Conservation (phyloP, 2,113 vertebrate genomes). For the Pongo abelii region DNA sequence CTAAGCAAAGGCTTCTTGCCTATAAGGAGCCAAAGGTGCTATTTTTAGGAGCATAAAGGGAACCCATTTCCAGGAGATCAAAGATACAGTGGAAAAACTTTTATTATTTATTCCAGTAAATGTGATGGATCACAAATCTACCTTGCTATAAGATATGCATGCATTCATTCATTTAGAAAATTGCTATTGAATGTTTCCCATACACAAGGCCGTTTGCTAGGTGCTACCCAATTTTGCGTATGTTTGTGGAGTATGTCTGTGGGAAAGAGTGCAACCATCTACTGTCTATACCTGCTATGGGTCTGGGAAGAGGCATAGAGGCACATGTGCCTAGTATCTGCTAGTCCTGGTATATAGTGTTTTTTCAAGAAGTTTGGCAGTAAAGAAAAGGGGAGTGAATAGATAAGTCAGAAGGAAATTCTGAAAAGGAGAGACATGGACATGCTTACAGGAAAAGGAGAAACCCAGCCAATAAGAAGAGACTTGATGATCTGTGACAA, state of each 20-base stretch:
- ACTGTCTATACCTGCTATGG: background rate
- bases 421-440: background rate
- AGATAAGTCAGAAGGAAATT: background rate
- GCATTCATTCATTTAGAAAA: background rate
- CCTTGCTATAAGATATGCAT: background rate
- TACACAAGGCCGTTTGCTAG: background rate
- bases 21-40: background rate
- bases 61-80: background rate
- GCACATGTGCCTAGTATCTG: background rate
- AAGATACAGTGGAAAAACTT: background rate
- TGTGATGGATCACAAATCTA: background rate
- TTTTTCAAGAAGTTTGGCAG: background rate
- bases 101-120: background rate
- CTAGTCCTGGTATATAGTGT: background rate
- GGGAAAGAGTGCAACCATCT: background rate
- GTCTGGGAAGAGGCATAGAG: background rate
- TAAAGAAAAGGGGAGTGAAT: background rate
- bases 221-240: background rate
- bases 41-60: background rate
- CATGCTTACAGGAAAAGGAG: background rate
- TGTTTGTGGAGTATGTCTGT: background rate
- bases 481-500: background rate
- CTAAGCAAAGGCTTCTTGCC: background rate
- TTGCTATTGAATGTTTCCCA: background rate
- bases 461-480: background rate